Evolutionary conservation across 2,888 invertebrate genomes (phyloP), one percentile per base, ranked within the genome.

Genomic region (Sthenelais limicola): DNA sequence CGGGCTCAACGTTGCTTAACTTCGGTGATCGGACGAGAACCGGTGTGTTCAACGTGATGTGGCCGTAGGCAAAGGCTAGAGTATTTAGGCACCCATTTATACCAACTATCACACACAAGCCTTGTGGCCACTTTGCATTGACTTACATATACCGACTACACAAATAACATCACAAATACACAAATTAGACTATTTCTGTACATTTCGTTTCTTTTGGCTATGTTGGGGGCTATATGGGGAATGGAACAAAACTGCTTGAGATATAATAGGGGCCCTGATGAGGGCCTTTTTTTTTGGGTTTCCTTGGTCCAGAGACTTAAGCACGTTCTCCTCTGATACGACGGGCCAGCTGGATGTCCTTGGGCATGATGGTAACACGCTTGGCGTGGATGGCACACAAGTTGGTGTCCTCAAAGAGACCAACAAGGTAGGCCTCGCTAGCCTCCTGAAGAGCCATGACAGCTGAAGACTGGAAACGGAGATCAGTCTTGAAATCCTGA

Each of bases 301-400:
- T n/a, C 5, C 18, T 35, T 4, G 43, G 48, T 18, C 32, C 48
- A 43, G 32, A 12, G 38, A 24, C 54, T 81, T 84, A 86, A 76
- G 86, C 86, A 89, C 96, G 93, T 90, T 97, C 96, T 82, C 97
- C 97, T 87, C 97, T 94, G 90, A 97, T 97, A 91, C 97, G 93
- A 88, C 96, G 93, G 76, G 97, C 97, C 89, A 97, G 91, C 89
- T 97, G 96, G 86, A 97, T 97, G 88, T 97, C 97, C 90, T 97
- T 97, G 83, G 97, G 97, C 96, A 97, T 97, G 90, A 97, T 97
- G 80, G 97, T 97, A 73, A 97, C 97, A 85, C 97, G 93, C 90
- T 97, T 97, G 83, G 97, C 97, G 87, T 97, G 97, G 88, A 97
- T 97, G 80, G 97, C 97, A 90, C 96, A 97, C 91, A 97, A 91